phyloP scores from a whole-genome alignment of 2,113 vertebrate species.

The Corvus hawaiiensis region DNA sequence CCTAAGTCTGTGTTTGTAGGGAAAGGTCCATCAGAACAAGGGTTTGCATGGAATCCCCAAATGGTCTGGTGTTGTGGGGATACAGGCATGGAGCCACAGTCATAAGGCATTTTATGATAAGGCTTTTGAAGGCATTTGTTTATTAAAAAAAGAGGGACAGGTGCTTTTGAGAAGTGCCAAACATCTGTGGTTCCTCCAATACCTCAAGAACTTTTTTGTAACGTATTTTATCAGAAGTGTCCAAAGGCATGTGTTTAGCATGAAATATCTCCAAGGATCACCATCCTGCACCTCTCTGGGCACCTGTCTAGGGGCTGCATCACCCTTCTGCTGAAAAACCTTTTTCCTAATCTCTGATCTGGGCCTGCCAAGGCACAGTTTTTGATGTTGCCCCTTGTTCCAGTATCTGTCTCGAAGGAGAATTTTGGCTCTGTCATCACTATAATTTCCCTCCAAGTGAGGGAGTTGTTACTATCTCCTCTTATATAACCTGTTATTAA shows the following conservation, averaged over 20 bases:
- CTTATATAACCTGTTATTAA: background rate
- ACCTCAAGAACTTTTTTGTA: background rate
- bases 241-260: fast-evolving
- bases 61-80: background rate
- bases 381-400: background rate
- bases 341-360: fast-evolving
- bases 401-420: background rate
- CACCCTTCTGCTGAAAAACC: background rate
- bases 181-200: fast-evolving
- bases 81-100: background rate
- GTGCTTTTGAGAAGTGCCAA: background rate
- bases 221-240: background rate
- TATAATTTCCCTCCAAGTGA: background rate
- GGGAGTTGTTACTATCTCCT: background rate
- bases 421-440: background rate
- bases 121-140: background rate
- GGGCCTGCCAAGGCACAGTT: background rate
- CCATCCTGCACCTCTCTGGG: background rate
- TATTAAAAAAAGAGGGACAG: background rate
- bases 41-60: background rate
- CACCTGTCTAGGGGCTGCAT: background rate
- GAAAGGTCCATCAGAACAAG: background rate
- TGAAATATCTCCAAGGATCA: background rate
- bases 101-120: background rate
- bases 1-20: background rate